phyloP scores from a whole-genome alignment of 2,888 invertebrate genomes.

The Prosopocoilus inquinatus region DNA sequence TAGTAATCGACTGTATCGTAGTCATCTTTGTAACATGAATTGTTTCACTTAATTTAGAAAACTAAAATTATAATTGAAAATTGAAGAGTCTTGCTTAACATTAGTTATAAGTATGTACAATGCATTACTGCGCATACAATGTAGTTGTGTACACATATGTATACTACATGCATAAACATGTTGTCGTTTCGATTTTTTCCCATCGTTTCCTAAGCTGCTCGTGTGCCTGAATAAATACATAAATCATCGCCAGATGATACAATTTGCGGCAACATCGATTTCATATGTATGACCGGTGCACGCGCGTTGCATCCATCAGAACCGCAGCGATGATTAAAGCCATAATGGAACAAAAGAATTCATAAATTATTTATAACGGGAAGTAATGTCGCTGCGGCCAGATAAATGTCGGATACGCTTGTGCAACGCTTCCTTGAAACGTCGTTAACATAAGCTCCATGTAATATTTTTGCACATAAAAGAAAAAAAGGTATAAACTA shows the following conservation, averaged over 20 bases:
- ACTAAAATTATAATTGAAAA: too few species aligned
- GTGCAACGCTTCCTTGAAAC: constrained; percentile 2
- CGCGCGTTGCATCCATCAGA: background rate
- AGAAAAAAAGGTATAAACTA: too few species aligned
- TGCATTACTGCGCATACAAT: too few species aligned
- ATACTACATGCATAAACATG: too few species aligned
- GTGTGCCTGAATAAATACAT: background rate
- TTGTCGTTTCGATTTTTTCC: too few species aligned
- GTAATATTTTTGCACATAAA: too few species aligned
- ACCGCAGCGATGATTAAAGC: constrained; percentile 20
- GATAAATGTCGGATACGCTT: constrained; percentile 16
- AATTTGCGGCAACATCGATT: background rate
- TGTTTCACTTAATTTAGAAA: background rate
- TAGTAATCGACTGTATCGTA: too few species aligned
- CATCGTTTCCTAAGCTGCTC: too few species aligned
- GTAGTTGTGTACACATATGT: too few species aligned
- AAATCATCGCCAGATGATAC: background rate
- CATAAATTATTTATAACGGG: constrained; percentile 22
- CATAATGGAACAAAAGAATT: constrained; percentile 22
- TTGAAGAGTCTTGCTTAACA: too few species aligned
- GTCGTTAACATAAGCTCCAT: constrained; percentile 4
- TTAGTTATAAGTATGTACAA: too few species aligned
- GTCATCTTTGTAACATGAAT: too few species aligned
- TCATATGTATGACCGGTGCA: constrained; percentile 13
- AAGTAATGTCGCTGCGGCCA: constrained; percentile 21